A percentile compares a stretch with the other conserved stretches of the same genome.
phyloP scores from a whole-genome alignment of 2,888 invertebrate species.

The Chrysolina haemoptera region DNA sequence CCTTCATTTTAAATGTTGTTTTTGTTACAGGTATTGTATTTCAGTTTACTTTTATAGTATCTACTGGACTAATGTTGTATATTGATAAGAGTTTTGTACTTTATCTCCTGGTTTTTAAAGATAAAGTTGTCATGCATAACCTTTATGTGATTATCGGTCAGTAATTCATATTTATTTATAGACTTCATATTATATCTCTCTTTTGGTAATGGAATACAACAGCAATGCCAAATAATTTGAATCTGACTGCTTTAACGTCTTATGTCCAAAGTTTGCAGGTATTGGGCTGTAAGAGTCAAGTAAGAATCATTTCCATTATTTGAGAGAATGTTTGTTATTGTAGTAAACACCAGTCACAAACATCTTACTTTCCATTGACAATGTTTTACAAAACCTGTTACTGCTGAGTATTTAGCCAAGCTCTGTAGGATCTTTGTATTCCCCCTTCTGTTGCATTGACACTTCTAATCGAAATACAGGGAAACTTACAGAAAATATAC shows the following conservation, averaged over 20 bases:
- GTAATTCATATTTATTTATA: neutral
- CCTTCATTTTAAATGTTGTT: too few species aligned
- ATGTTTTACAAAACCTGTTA: too few species aligned
- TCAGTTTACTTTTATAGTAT: neutral
- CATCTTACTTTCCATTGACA: too few species aligned
- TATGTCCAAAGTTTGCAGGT: constrained; percentile 52
- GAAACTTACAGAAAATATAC: too few species aligned
- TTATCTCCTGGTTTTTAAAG: neutral
- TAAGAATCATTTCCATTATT: constrained; percentile 37
- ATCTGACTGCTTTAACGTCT: constrained; percentile 48
- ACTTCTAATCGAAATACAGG: too few species aligned
- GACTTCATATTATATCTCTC: neutral
- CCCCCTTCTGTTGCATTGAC: too few species aligned
- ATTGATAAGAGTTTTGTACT: neutral
- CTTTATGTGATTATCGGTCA: neutral
- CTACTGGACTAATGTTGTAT: neutral
- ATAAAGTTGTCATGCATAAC: constrained; percentile 5
- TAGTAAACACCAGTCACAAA: neutral
- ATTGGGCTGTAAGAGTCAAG: constrained; percentile 53
- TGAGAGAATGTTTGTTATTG: neutral
- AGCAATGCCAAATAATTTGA: constrained; percentile 54
- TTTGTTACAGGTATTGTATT: neutral
- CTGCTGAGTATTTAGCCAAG: too few species aligned
- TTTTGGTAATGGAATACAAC: neutral
- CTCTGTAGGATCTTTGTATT: too few species aligned